phyloP scores from a whole-genome alignment of 2,113 vertebrate species.

The Erinaceus europaeus region DNA sequence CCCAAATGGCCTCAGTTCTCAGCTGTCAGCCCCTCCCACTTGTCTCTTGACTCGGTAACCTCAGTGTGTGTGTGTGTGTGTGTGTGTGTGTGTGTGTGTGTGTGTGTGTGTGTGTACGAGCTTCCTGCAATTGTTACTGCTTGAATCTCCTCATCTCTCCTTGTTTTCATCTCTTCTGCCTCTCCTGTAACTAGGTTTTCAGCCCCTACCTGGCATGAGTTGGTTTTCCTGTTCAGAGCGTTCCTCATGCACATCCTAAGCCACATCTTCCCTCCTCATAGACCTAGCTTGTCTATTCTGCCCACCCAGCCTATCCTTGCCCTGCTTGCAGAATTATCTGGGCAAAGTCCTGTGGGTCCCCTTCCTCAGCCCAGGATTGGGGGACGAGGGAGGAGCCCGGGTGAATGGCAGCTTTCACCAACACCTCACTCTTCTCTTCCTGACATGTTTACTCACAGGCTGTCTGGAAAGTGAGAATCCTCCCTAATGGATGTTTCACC shows the following conservation, averaged over 20 bases:
- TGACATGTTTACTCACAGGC: slow-evolving; percentile 77
- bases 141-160: background rate
- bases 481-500: slow-evolving; percentile 75
- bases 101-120: too few species aligned
- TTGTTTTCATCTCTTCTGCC: background rate
- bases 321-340: slow-evolving; percentile 27
- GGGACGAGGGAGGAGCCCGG: slow-evolving; percentile 51
- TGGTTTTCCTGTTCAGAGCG: background rate
- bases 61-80: too few species aligned
- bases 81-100: too few species aligned
- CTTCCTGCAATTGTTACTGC: background rate
- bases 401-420: slow-evolving; percentile 65
- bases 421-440: slow-evolving; percentile 65
- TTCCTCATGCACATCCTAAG: background rate
- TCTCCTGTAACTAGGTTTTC: background rate
- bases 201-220: background rate
- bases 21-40: too few species aligned
- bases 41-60: background rate
- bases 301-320: background rate
- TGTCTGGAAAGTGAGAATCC: slow-evolving; percentile 76
- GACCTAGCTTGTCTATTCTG: background rate
- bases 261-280: background rate
- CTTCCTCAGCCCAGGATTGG: slow-evolving; percentile 15
- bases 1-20: too few species aligned
- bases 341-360: slow-evolving; percentile 17